These are phyloP conservation scores for Hesperia comma DNA, from an alignment of 2,888 invertebrate species.

Conservation along the genomic window DNA sequence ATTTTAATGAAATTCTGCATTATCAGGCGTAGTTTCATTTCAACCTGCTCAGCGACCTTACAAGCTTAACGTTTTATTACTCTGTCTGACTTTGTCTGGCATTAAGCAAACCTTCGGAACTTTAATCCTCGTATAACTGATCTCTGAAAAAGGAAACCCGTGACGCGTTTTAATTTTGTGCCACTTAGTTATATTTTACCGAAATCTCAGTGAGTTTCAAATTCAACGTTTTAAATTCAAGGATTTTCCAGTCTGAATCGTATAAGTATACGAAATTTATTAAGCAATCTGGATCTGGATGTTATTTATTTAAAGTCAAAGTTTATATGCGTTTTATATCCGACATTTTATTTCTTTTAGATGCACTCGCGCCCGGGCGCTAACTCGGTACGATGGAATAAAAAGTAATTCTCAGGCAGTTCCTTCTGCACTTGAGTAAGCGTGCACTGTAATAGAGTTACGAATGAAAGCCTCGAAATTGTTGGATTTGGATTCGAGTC, in stretches of 20 bases:
- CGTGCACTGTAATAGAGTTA: slow-evolving; percentile 44
- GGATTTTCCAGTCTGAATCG: slow-evolving; percentile 23
- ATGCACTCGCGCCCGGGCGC: slow-evolving; percentile 8
- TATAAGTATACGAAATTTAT: slow-evolving; percentile 29
- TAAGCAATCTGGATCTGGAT: slow-evolving; percentile 14
- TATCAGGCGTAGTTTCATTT: slow-evolving; percentile 30
- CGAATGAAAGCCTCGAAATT: slow-evolving; percentile 46
- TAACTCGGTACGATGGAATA: slow-evolving; percentile 37
- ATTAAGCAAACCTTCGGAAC: slow-evolving; percentile 31
- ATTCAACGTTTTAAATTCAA: slow-evolving; percentile 13
- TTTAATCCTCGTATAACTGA: slow-evolving; percentile 22
- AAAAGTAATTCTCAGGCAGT: slow-evolving; percentile 44
- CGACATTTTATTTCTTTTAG: slow-evolving; percentile 31
- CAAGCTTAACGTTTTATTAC: slow-evolving; percentile 32
- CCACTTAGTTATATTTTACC: slow-evolving; percentile 20
- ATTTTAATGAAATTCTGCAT: slow-evolving; percentile 6
- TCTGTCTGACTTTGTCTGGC: slow-evolving; percentile 19
- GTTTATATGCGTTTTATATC: slow-evolving; percentile 30
- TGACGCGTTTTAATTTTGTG: slow-evolving; percentile 23
- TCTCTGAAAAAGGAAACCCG: slow-evolving; percentile 7
- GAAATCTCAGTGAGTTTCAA: slow-evolving; percentile 18
- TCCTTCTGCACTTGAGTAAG: slow-evolving; percentile 39
- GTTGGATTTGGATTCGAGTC: slow-evolving; percentile 48
- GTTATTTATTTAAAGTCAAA: slow-evolving; percentile 31
- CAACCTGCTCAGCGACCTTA: slow-evolving; percentile 12